phyloP scores from a whole-genome alignment of 1,140 invertebrate species.

The Teleopsis dalmanni region DNA sequence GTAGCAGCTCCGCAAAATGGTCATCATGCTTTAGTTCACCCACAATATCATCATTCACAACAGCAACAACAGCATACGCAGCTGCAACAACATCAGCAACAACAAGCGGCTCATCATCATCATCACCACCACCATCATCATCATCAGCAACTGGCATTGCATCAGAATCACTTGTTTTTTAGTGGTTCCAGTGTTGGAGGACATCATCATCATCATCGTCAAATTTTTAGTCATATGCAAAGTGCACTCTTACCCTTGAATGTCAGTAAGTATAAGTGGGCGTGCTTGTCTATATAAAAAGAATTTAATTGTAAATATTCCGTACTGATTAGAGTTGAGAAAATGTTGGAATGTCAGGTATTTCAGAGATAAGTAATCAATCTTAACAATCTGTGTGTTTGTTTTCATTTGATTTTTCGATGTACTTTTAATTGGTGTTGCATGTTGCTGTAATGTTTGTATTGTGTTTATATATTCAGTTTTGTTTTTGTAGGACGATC shows the following conservation, averaged over 20 bases:
- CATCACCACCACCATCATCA: conserved; percentile 39
- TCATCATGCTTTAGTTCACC: conserved; percentile 6
- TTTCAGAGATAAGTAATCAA: too few relatives aligned
- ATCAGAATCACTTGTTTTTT: conserved; percentile 42
- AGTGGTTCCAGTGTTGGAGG: conserved; percentile 26
- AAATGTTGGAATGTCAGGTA: too few relatives aligned
- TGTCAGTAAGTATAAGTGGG: conserved; percentile 44
- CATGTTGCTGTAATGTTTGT: too few relatives aligned
- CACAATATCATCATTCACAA: conserved; percentile 31
- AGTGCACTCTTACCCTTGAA: conserved; percentile 39
- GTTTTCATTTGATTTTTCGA: too few relatives aligned
- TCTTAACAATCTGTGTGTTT: too few relatives aligned
- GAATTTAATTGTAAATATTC: too few relatives aligned
- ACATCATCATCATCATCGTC: conserved; percentile 35
- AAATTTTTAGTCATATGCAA: conserved; percentile 41
- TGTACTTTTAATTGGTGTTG: too few relatives aligned
- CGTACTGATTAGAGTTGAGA: too few relatives aligned
- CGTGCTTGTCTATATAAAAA: too few relatives aligned
- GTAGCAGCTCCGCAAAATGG: too few relatives aligned
- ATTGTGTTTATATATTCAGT: too few relatives aligned
- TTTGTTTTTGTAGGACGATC: too few relatives aligned
- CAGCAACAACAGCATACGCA: conserved; percentile 9
- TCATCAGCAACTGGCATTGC: conserved; percentile 40
- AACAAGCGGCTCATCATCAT: conserved; percentile 23
- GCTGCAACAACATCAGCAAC: conserved; percentile 13